These are phyloP conservation scores for Troides helena DNA, from an alignment of 2,888 invertebrate species.

Conservation along the genomic window DNA sequence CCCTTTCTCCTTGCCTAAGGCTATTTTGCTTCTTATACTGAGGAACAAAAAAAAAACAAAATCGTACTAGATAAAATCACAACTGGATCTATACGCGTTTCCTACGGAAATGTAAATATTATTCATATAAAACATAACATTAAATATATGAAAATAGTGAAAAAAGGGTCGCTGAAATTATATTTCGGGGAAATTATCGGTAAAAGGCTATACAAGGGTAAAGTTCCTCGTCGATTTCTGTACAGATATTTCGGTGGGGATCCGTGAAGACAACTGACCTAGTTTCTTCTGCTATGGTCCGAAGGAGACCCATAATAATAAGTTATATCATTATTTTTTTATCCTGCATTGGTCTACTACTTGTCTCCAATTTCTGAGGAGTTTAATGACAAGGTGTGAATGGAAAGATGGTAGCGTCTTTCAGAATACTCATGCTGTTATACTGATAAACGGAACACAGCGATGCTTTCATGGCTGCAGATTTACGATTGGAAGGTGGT, in stretches of 20 bases:
- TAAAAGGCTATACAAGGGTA: not conserved
- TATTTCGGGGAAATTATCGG: not conserved
- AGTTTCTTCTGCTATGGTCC: not conserved
- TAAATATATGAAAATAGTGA: not conserved
- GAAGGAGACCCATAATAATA: not conserved
- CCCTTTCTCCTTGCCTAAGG: slow-evolving; percentile 54
- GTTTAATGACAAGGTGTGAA: no score
- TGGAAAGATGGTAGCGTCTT: no score
- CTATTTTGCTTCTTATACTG: slow-evolving; percentile 57
- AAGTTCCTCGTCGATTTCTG: not conserved
- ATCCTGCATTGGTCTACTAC: not conserved
- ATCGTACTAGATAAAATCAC: not conserved
- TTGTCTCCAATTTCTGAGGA: no score
- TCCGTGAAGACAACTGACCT: not conserved
- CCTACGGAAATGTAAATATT: not conserved
- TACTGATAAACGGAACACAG: no score
- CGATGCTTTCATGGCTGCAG: no score
- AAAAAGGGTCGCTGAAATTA: not conserved
- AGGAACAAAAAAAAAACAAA: slow-evolving; percentile 30
- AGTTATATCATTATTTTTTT: not conserved
- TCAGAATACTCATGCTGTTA: no score
- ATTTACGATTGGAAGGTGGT: no score
- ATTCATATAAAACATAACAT: not conserved
- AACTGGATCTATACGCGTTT: not conserved
- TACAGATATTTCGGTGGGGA: not conserved